These are phyloP conservation scores for Terebella lapidaria DNA, from an alignment of 2,888 invertebrate species.

Conservation along the genomic window DNA sequence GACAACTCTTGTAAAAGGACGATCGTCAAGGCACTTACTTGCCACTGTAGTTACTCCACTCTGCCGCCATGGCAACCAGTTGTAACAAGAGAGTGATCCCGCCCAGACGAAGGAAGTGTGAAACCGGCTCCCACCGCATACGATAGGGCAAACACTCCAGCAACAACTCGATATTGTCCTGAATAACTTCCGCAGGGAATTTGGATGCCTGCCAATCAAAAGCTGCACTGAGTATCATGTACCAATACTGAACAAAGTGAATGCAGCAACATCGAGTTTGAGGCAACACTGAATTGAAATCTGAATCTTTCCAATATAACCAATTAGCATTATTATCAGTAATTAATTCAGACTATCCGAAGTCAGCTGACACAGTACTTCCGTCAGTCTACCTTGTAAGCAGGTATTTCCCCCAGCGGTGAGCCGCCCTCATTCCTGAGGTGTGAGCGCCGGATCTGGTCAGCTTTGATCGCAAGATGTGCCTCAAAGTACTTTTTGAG, in stretches of 20 bases:
- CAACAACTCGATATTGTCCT: conserved; percentile 77
- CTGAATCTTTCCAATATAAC: too few species aligned
- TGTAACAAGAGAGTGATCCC: conserved; percentile 52
- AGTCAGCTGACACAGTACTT: too few species aligned
- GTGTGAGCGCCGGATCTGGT: conserved; percentile 58
- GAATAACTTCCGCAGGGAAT: conserved; percentile 72
- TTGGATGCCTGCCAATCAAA: conserved; percentile 57
- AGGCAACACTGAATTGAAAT: too few species aligned
- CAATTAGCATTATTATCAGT: too few species aligned
- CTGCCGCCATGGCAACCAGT: conserved; percentile 81
- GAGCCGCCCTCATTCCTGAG: conserved; percentile 53
- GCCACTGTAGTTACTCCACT: conserved; percentile 81
- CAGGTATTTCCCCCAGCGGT: conserved; percentile 54
- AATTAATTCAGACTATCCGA: too few species aligned
- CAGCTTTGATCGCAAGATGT: conserved; percentile 76
- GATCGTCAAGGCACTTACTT: conserved; percentile 53
- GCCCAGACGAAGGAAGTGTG: conserved; percentile 57
- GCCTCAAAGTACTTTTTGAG: conserved; percentile 86
- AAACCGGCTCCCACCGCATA: conserved; percentile 82
- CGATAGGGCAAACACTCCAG: conserved; percentile 72
- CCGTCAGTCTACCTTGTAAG: conserved; percentile 60
- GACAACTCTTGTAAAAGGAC: too few species aligned
- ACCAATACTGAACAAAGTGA: too few species aligned
- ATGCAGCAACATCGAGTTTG: too few species aligned
- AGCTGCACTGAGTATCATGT: too few species aligned